phyloP scores from a whole-genome alignment of 2,113 vertebrate species.

The Toxotes jaculatrix region DNA sequence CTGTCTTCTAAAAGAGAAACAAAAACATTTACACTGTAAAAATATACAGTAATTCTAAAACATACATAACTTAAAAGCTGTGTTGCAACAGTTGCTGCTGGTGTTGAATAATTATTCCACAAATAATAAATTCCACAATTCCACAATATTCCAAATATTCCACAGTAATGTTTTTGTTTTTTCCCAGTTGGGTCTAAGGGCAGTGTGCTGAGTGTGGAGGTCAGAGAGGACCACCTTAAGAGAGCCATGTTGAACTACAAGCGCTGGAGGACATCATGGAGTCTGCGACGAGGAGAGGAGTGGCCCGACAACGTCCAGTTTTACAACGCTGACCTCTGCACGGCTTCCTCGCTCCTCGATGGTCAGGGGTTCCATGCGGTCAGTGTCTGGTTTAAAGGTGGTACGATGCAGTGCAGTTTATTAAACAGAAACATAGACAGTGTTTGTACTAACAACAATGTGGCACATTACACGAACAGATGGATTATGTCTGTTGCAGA shows the following conservation, averaged over 20 bases:
- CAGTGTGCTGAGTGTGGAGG: constrained; percentile 89
- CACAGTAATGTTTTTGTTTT: constrained; percentile 1
- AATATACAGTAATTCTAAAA: too few relatives aligned
- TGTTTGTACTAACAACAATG: too few relatives aligned
- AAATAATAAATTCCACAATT: too few relatives aligned
- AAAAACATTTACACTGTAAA: not conserved
- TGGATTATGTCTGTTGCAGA: constrained; percentile 74
- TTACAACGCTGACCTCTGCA: constrained; percentile 85
- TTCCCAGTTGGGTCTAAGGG: constrained; percentile 89
- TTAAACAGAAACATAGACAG: too few relatives aligned
- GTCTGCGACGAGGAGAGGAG: constrained; percentile 78
- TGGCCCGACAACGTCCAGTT: constrained; percentile 94
- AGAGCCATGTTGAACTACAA: constrained; percentile 88
- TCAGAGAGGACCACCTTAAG: constrained; percentile 88
- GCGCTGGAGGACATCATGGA: constrained; percentile 89
- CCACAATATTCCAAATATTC: too few relatives aligned
- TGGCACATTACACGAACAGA: not conserved
- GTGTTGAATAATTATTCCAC: too few relatives aligned
- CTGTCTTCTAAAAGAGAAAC: not conserved
- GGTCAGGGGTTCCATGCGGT: constrained; percentile 88
- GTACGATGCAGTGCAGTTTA: too few relatives aligned
- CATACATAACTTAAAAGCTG: too few relatives aligned
- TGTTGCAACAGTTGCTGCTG: too few relatives aligned
- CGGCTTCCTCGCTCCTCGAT: constrained; percentile 82
- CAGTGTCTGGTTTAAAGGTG: constrained; percentile 18